A percentile compares a stretch with the other conserved stretches of the same genome.
Conservation (phyloP, 2,797 vertebrate genomes). For the Aulostomus chinensis region DNA sequence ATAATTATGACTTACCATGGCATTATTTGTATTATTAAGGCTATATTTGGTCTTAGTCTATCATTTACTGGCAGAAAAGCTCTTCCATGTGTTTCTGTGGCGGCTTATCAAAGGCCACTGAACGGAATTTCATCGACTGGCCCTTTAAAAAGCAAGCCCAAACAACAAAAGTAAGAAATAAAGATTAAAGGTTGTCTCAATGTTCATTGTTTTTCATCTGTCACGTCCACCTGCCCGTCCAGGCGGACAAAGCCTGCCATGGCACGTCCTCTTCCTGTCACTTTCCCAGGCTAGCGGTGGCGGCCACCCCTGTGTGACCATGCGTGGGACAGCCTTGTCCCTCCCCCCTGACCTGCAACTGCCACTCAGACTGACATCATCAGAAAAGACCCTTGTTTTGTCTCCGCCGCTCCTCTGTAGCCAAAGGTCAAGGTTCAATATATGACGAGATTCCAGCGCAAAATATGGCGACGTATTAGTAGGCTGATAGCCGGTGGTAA, state of each 20-base stretch:
- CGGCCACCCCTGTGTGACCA: slow-evolving; percentile 59
- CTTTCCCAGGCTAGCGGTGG: slow-evolving; percentile 46
- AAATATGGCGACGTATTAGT: slow-evolving; percentile 52
- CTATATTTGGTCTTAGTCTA: too few species aligned
- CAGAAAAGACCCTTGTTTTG: slow-evolving; percentile 54
- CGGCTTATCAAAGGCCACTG: too few species aligned
- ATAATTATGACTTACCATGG: too few species aligned
- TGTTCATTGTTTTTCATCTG: neutral
- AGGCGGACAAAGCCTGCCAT: slow-evolving; percentile 26
- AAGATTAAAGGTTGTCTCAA: too few species aligned
- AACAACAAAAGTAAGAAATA: neutral
- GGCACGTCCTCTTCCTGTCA: slow-evolving; percentile 51
- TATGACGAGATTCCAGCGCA: slow-evolving; percentile 37
- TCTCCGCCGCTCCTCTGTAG: slow-evolving; percentile 30
- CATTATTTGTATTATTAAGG: too few species aligned
- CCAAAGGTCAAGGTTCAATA: slow-evolving; percentile 68
- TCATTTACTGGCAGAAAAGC: too few species aligned
- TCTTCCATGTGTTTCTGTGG: too few species aligned
- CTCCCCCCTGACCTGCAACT: slow-evolving; percentile 62
- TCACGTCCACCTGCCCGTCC: neutral
- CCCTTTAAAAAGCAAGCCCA: neutral
- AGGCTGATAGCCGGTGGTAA: slow-evolving; percentile 30
- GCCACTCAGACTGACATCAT: slow-evolving; percentile 65
- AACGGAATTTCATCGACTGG: too few species aligned
- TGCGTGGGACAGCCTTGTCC: slow-evolving; percentile 59